These are phyloP conservation scores for Peromyscus aztecus DNA, from an alignment of 2,797 vertebrate genomes.

Conservation along the genomic window DNA sequence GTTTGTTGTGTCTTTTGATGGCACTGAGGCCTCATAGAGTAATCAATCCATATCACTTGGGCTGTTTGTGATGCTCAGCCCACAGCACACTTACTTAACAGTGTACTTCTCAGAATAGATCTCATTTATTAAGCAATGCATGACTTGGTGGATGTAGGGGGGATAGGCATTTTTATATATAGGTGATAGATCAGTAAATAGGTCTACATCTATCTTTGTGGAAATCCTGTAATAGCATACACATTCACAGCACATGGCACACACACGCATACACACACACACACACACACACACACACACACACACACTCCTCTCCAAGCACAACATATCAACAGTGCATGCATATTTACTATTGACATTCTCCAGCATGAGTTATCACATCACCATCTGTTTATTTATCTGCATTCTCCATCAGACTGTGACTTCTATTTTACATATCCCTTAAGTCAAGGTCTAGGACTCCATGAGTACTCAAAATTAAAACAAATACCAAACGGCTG, in stretches of 20 bases:
- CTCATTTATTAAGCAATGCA: not conserved
- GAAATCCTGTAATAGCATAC: not conserved
- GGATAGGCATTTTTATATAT: not conserved
- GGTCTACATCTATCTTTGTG: not conserved
- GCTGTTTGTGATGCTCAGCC: not conserved
- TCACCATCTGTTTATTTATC: not conserved
- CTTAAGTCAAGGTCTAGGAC: not conserved
- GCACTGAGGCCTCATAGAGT: not conserved
- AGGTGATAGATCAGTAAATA: not conserved
- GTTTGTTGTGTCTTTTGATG: not conserved
- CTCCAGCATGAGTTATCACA: not conserved
- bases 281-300: not conserved
- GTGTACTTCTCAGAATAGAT: not conserved
- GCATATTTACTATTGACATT: not conserved
- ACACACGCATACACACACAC: too few species aligned
- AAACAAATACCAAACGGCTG: not conserved
- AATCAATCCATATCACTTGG: not conserved
- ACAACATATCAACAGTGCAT: not conserved
- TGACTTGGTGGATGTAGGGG: not conserved
- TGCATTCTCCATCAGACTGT: not conserved
- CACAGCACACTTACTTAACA: not conserved
- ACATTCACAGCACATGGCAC: not conserved
- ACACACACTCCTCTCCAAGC: not conserved
- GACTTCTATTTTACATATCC: not conserved
- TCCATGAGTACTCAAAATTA: not conserved